These are phyloP conservation scores for Dendroctonus ponderosae DNA, from an alignment of 1,140 invertebrate species.

Conservation along the genomic window DNA sequence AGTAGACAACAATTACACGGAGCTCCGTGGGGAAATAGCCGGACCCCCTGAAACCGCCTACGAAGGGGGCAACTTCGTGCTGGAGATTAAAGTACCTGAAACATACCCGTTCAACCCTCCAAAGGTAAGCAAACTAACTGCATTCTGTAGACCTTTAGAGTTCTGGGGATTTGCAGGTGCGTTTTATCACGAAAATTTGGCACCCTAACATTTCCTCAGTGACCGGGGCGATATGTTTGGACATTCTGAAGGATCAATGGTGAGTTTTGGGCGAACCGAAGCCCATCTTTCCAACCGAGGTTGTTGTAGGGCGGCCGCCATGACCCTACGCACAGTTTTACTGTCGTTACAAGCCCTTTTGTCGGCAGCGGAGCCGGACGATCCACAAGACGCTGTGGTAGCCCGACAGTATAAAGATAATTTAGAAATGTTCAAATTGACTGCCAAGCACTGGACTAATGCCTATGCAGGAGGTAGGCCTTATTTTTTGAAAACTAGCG, in stretches of 20 bases:
- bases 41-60: conserved; percentile 96
- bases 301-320: conserved; percentile 85
- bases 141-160: conserved; percentile 1
- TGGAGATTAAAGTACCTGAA: conserved; percentile 98
- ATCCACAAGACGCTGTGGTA: conserved; percentile 96
- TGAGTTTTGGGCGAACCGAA: conserved; percentile 46
- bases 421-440: conserved; percentile 79
- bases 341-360: conserved; percentile 90
- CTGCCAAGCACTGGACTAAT: conserved; percentile 93
- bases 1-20: conserved; percentile 86
- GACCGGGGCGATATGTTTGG: conserved; percentile 97
- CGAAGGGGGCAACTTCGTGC: conserved; percentile 88
- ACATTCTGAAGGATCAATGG: conserved; percentile 99
- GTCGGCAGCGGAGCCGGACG: conserved; percentile 91
- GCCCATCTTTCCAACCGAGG: background rate
- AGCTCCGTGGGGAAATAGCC: conserved; percentile 87
- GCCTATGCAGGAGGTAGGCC: conserved; percentile 81
- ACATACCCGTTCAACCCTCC: conserved; percentile 99
- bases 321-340: conserved; percentile 95
- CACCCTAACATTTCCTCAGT: conserved; percentile 99
- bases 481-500: conserved; percentile 7
- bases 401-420: conserved; percentile 94
- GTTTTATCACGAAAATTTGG: conserved; percentile 98
- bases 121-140: conserved; percentile 66
- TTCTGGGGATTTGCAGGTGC: conserved; percentile 59